Evolutionary conservation across 2,797 vertebrate genomes (phyloP).

Genomic region (Sebastes iracundus): DNA sequence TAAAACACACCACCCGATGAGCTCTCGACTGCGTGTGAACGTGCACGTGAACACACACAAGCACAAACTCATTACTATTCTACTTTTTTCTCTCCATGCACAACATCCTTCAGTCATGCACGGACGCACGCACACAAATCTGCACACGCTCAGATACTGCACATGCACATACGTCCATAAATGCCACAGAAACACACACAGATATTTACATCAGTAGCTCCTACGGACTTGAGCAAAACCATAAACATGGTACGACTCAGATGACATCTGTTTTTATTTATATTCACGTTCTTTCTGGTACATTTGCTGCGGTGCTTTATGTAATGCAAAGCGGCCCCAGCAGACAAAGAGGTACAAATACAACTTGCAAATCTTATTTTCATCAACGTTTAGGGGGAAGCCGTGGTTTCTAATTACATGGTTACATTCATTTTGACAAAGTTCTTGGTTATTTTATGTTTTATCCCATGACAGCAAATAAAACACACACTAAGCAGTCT

Average conservation of each 20-base stretch:
- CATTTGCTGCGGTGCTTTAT: slow-evolving; percentile 10
- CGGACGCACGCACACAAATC: background rate
- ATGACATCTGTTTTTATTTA: slow-evolving; percentile 53
- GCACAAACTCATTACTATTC: slow-evolving; percentile 39
- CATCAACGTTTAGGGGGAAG: background rate
- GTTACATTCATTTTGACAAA: background rate
- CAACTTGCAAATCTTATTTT: background rate
- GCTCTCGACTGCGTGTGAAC: slow-evolving; percentile 5
- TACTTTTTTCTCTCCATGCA: background rate
- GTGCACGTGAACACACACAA: slow-evolving; percentile 27
- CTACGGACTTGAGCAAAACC: slow-evolving; percentile 14
- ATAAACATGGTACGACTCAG: slow-evolving; percentile 24
- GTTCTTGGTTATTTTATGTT: background rate
- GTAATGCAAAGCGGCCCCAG: background rate
- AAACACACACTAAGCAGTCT: background rate
- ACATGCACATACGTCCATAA: background rate
- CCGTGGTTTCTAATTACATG: background rate
- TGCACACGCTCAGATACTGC: background rate
- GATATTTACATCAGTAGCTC: background rate
- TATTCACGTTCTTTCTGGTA: slow-evolving; percentile 27
- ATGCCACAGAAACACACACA: slow-evolving; percentile 7
- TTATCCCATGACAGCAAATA: background rate
- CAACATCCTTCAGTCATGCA: slow-evolving; percentile 14
- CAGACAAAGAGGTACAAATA: background rate
- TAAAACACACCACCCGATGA: background rate